Evolutionary conservation across 2,113 vertebrate species (phyloP), one percentile per base, ranked within the genome.

Genomic region (Stigmatopora argus): DNA sequence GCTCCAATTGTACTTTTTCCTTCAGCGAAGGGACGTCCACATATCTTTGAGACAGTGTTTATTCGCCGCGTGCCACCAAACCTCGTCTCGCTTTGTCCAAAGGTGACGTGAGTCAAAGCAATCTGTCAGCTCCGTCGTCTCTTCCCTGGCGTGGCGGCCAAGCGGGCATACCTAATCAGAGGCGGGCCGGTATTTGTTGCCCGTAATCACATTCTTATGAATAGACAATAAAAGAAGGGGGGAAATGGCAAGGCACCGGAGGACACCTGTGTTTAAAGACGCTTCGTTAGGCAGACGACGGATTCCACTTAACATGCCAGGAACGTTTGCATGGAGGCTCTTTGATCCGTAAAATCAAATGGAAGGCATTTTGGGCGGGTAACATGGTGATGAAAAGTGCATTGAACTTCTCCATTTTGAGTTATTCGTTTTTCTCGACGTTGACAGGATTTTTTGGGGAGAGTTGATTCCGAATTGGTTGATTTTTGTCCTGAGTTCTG

Each of bases 341-440:
- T 74, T 85, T 87, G 86, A 89, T 85, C 84, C 86, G 83, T 84
- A 82, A 85, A 89, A 87, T 87, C 82, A 82, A 83, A 84, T 83
- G 80, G 79, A 87, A 84, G 79, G 44, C 72, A 67, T 82, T 79
- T 80, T 62, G 47, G 49, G 67, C 71, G 66, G 34, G 34, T 73
- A 72, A 68, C 52, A 45, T 21, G 57, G 74, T 72, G 77, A 81
- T 79, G 83, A 70, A 77, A 79, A 73, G 74, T 72, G 52, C 55
- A 52, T 66, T 70, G 53, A 79, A 72, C 15, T 65, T 35, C 51
- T 51, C 41, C 17, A 53, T 63, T 13, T 64, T 75, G 53, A 62
- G 23, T 56, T 56, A 15, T 31, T 56, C 14, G 6, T 31, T 14
- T 56, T 4, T 5, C 3, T 15, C 13, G 53, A 26, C 13, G 26